Evolutionary conservation across 2,888 invertebrate genomes (phyloP).

Genomic region (Auanema freiburgensis): DNA sequence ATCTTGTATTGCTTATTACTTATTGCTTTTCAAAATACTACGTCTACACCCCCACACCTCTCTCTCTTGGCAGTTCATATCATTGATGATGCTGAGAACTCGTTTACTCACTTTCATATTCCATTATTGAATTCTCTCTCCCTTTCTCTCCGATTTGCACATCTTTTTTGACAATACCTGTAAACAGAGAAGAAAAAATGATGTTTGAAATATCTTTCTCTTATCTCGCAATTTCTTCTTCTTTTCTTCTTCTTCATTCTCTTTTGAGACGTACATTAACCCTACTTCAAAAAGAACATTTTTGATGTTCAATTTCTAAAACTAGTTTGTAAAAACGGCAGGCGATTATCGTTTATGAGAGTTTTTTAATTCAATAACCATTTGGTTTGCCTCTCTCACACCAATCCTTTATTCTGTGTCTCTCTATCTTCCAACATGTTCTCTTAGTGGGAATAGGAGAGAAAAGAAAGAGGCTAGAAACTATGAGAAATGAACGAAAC

Average conservation of each 20-base stretch:
- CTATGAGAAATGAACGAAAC: too few relatives aligned
- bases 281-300: neutral
- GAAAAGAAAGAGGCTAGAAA: neutral
- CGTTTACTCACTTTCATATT: neutral
- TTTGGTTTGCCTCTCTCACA: conserved; percentile 2
- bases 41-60: too few relatives aligned
- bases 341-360: neutral
- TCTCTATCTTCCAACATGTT: neutral
- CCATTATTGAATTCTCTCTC: conserved; percentile 1
- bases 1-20: too few relatives aligned
- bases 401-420: conserved; percentile 5
- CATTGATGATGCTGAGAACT: neutral
- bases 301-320: neutral
- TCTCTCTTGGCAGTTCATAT: too few relatives aligned
- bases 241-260: conserved; percentile 11
- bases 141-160: conserved; percentile 1
- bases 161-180: conserved; percentile 1
- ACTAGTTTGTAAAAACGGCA: neutral
- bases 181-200: neutral
- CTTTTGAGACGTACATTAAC: neutral
- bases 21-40: too few relatives aligned
- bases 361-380: neutral
- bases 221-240: conserved; percentile 7
- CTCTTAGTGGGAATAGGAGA: neutral
- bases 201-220: conserved; percentile 10